Conservation (phyloP, 2,888 invertebrate species). For the Ellobium chinense region DNA sequence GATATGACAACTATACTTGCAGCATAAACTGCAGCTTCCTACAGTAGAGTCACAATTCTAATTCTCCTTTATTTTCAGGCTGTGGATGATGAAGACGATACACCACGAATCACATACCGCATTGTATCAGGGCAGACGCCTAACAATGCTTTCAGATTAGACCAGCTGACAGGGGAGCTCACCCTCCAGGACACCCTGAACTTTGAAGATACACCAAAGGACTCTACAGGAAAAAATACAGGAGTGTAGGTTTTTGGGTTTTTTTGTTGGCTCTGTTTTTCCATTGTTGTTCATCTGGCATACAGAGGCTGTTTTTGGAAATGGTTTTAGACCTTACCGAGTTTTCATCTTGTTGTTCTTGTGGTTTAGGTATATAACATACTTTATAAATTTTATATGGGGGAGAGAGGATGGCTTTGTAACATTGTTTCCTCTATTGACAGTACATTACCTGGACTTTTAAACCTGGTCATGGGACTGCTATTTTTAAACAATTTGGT, state of each 20-base stretch:
- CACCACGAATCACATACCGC: constrained; percentile 54
- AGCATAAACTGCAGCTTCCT: too few relatives aligned
- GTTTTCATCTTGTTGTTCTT: not conserved
- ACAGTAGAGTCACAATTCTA: too few relatives aligned
- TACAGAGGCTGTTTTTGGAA: not conserved
- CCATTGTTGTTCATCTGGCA: too few relatives aligned
- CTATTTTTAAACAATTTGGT: not conserved
- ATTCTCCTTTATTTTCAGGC: too few relatives aligned
- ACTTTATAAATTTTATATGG: not conserved
- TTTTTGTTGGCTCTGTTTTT: not conserved
- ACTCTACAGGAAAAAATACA: constrained; percentile 6
- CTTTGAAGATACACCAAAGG: constrained; percentile 37
- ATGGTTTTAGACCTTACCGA: not conserved
- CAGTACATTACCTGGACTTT: not conserved
- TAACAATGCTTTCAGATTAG: constrained; percentile 58
- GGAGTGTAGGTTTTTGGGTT: constrained; percentile 33
- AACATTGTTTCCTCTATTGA: not conserved
- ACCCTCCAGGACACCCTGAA: constrained; percentile 47
- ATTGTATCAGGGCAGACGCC: constrained; percentile 58
- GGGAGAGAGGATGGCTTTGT: not conserved
- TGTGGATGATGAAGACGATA: constrained; percentile 45
- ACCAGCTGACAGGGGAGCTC: constrained; percentile 55
- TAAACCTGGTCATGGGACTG: not conserved
- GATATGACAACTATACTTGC: too few relatives aligned
- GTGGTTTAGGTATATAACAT: too few relatives aligned